phyloP scores from a whole-genome alignment of 2,113 vertebrate species.

The Cyphomyrus discorhynchus region DNA sequence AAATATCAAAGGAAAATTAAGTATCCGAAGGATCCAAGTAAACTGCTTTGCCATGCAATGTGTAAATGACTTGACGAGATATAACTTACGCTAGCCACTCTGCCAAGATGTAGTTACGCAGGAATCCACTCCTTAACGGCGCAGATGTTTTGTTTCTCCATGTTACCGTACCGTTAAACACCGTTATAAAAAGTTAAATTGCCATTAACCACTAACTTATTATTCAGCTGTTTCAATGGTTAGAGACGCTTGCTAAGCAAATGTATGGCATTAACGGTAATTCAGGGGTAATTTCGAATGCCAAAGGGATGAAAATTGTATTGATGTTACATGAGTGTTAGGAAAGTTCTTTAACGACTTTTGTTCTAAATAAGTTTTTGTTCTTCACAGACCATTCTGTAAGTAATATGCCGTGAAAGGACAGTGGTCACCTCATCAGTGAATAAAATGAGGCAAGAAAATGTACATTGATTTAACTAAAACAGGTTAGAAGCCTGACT shows the following conservation, averaged over 20 bases:
- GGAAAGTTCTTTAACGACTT: constrained; percentile 1
- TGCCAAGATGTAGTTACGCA: background rate
- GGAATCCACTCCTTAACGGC: background rate
- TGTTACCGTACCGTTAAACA: background rate
- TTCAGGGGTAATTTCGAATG: background rate
- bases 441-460: background rate
- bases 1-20: background rate
- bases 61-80: background rate
- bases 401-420: background rate
- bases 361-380: background rate
- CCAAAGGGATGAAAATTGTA: background rate
- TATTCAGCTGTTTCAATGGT: background rate
- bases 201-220: background rate
- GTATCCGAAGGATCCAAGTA: background rate
- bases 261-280: background rate
- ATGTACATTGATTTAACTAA: background rate
- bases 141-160: background rate
- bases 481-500: background rate
- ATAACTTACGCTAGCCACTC: background rate
- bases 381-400: background rate
- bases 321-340: background rate
- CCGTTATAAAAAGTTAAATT: background rate
- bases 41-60: background rate
- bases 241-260: background rate
- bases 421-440: background rate